Conservation (phyloP, 2,888 invertebrate genomes). For the Drosophila putrida region DNA sequence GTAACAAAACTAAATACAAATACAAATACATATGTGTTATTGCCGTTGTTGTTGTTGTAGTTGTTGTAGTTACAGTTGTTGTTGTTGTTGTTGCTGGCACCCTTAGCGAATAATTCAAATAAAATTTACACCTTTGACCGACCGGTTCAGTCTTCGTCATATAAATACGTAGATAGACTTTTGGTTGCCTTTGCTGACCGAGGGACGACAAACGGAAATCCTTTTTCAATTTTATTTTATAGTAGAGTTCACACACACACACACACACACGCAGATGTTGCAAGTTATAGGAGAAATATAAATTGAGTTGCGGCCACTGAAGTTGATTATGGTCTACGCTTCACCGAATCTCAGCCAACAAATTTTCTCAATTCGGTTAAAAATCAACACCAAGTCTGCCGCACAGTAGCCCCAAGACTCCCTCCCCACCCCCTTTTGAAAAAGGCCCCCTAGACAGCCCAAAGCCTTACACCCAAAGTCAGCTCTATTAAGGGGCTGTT, state of each 20-base stretch:
- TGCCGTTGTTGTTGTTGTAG: slow-evolving; percentile 30
- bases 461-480: slow-evolving; percentile 11
- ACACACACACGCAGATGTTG: slow-evolving; percentile 61
- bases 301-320: slow-evolving; percentile 84
- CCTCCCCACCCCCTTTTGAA: neutral
- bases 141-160: slow-evolving; percentile 19
- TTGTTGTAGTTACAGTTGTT: slow-evolving; percentile 23
- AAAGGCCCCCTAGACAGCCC: slow-evolving; percentile 5
- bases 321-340: slow-evolving; percentile 83
- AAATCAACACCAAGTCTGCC: slow-evolving; percentile 70
- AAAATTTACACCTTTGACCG: slow-evolving; percentile 77
- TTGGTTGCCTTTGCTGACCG: slow-evolving; percentile 65
- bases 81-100: slow-evolving; percentile 37
- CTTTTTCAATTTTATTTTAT: slow-evolving; percentile 79
- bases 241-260: slow-evolving; percentile 42
- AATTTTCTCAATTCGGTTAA: slow-evolving; percentile 80
- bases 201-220: slow-evolving; percentile 75
- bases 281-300: slow-evolving; percentile 70
- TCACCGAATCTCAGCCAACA: slow-evolving; percentile 78
- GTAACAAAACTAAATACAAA: slow-evolving; percentile 68
- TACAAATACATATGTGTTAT: slow-evolving; percentile 13
- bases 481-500: slow-evolving; percentile 34
- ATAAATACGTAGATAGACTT: slow-evolving; percentile 62
- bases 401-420: slow-evolving; percentile 6
- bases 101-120: slow-evolving; percentile 79